Percentiles rank a stretch among this genome's conserved stretches.
These are phyloP conservation scores for Drosophila rhopaloa DNA, from an alignment of 1,140 invertebrate species.

Conservation along the genomic window DNA sequence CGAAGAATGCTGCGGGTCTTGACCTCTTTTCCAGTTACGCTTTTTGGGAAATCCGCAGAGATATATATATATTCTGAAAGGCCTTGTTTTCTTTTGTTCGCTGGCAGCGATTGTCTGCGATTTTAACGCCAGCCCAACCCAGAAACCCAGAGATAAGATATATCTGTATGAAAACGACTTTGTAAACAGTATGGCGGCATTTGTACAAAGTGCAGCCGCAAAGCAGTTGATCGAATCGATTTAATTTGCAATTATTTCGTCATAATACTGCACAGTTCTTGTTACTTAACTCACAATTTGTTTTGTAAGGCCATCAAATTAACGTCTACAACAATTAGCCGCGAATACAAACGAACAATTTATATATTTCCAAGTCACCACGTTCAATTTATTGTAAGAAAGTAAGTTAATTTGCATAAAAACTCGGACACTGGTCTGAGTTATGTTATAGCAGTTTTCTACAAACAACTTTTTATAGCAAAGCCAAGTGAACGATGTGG, in stretches of 20 bases:
- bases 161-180: constrained; percentile 26
- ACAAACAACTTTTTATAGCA: constrained; percentile 28
- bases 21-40: constrained; percentile 41
- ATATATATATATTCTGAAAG: constrained; percentile 47
- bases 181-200: constrained; percentile 48
- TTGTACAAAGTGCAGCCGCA: constrained; percentile 44
- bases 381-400: constrained; percentile 11
- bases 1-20: constrained; percentile 46
- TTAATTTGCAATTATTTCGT: constrained; percentile 38
- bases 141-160: constrained; percentile 33
- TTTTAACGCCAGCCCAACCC: constrained; percentile 21
- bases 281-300: constrained; percentile 33
- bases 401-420: constrained; percentile 35
- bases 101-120: constrained; percentile 9
- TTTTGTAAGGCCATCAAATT: constrained; percentile 36
- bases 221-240: constrained; percentile 48
- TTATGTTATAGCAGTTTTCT: not conserved
- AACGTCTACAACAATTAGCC: constrained; percentile 13
- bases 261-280: constrained; percentile 31
- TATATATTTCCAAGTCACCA: not conserved
- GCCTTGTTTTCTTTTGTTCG: constrained; percentile 33
- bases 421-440: not conserved
- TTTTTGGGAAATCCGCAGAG: constrained; percentile 42
- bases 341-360: not conserved
- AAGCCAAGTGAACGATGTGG: not conserved